phyloP scores from a whole-genome alignment of 2,888 invertebrate genomes.

The Mimachlamys varia region DNA sequence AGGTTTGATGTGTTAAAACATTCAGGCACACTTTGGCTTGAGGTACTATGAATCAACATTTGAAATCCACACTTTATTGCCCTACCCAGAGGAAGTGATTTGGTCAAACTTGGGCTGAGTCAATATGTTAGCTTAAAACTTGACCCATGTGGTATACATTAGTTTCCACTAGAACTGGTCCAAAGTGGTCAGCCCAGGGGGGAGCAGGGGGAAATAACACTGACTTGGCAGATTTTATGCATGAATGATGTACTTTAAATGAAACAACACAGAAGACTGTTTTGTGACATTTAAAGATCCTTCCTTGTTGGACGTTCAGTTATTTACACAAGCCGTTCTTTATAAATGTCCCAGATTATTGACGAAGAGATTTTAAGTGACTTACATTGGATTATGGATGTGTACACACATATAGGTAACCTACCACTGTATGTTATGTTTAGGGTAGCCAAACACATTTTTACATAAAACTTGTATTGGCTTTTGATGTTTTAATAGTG shows the following conservation, averaged over 20 bases:
- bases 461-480: not conserved
- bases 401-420: conserved; percentile 10
- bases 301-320: not conserved
- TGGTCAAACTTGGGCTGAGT: conserved; percentile 3
- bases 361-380: not conserved
- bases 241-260: conserved; percentile 9
- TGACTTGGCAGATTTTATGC: not conserved
- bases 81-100: not conserved
- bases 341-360: not conserved
- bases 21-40: not conserved
- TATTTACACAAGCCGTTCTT: conserved; percentile 19
- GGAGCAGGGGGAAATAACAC: not conserved
- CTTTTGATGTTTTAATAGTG: too few relatives aligned
- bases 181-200: not conserved
- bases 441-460: not conserved
- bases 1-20: too few relatives aligned
- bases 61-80: not conserved
- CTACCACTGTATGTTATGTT: not conserved
- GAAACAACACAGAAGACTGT: not conserved
- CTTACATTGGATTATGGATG: not conserved
- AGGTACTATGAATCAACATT: not conserved
- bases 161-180: not conserved
- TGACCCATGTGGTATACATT: not conserved
- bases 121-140: not conserved
- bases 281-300: conserved; percentile 7